A percentile compares a stretch with the other conserved stretches of the same genome.
These are phyloP conservation scores for Patella pellucida DNA, from an alignment of 2,888 invertebrate genomes.

Conservation along the genomic window DNA sequence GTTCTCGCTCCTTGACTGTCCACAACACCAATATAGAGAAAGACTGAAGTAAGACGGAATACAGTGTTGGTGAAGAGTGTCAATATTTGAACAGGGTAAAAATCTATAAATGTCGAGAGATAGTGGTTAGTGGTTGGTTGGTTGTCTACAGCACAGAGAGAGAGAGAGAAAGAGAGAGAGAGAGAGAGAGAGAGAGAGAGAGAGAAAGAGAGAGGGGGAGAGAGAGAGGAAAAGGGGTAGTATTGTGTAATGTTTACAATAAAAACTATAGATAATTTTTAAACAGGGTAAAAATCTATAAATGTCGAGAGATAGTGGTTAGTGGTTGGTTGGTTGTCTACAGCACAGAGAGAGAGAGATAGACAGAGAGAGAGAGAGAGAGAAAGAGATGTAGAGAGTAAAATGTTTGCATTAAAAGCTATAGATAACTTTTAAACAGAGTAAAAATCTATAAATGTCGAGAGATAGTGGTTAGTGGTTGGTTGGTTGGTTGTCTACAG, in stretches of 20 bases:
- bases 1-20: conserved; percentile 58
- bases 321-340: too few species aligned
- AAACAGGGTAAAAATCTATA: too few species aligned
- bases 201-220: background rate
- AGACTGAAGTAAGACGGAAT: conserved; percentile 46
- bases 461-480: too few species aligned
- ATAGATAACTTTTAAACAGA: conserved; percentile 33
- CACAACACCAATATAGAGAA: conserved; percentile 51
- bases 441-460: background rate
- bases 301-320: too few species aligned
- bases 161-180: background rate
- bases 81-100: conserved; percentile 36
- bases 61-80: conserved; percentile 16
- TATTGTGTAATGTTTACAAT: background rate
- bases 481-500: background rate
- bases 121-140: background rate
- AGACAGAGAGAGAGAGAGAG: too few species aligned
- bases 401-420: too few species aligned
- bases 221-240: background rate
- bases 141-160: background rate
- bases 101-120: background rate
- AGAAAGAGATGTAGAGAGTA: too few species aligned
- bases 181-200: background rate
- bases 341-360: too few species aligned
- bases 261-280: too few species aligned